Conservation (phyloP, 92 coral and sea anemone species). For the Palythoa heliodiscus region DNA sequence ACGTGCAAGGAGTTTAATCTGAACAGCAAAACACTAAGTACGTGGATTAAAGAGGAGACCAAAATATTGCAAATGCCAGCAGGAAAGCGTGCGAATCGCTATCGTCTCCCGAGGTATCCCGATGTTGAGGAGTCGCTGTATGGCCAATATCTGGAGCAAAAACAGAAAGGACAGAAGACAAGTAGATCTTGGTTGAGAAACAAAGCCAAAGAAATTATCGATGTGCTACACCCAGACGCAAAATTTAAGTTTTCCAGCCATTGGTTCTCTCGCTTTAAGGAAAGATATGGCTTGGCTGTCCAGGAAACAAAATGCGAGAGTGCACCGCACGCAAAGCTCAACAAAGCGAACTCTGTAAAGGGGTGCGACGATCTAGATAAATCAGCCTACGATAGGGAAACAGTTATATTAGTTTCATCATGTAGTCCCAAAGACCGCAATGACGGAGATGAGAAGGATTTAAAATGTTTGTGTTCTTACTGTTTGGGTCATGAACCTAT, state of each 20-base stretch:
- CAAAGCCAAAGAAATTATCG: constrained; percentile 41
- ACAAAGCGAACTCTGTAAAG: background rate
- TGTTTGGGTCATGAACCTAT: constrained; percentile 31
- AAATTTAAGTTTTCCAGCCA: constrained; percentile 42
- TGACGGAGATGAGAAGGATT: constrained; percentile 9
- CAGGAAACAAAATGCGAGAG: constrained; percentile 13
- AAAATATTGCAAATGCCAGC: constrained; percentile 29
- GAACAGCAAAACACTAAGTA: constrained; percentile 36
- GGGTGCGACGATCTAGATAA: background rate
- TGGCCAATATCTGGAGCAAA: constrained; percentile 24
- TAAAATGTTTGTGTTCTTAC: constrained; percentile 24
- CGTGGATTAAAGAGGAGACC: constrained; percentile 45
- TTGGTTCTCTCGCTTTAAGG: constrained; percentile 43
- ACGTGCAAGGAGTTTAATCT: constrained; percentile 40
- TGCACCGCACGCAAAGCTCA: constrained; percentile 1
- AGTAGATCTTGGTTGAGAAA: constrained; percentile 39
- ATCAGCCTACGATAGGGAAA: background rate
- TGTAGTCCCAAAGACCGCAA: constrained; percentile 9
- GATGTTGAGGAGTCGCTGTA: constrained; percentile 23
- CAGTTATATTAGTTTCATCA: constrained; percentile 18
- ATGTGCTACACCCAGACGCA: constrained; percentile 25
- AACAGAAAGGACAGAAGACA: background rate
- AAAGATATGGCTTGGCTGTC: constrained; percentile 27
- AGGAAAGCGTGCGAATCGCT: constrained; percentile 41
- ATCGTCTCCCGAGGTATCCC: constrained; percentile 36